These are phyloP conservation scores for Agonum fuliginosum DNA, from an alignment of 2,888 invertebrate species.

Conservation along the genomic window DNA sequence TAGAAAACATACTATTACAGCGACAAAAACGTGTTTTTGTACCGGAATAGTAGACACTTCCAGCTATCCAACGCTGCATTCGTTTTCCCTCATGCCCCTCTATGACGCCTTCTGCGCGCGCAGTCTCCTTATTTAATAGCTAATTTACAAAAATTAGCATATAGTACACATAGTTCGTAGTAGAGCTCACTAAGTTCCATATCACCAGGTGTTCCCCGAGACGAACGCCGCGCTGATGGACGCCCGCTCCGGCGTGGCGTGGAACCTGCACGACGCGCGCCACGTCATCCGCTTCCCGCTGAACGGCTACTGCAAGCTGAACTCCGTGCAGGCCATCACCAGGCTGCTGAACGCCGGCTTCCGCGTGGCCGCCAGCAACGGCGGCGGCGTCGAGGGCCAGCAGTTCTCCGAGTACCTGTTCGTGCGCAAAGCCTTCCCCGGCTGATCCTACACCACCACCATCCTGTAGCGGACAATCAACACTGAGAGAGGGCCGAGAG, in stretches of 20 bases:
- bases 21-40: too few relatives aligned
- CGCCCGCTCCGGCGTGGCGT: slow-evolving; percentile 85
- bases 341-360: slow-evolving; percentile 87
- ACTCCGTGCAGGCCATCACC: slow-evolving; percentile 91
- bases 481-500: not conserved
- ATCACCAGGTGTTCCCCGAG: slow-evolving; percentile 78
- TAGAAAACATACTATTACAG: too few relatives aligned
- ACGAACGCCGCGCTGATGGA: slow-evolving; percentile 88
- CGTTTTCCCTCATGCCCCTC: too few relatives aligned
- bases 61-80: too few relatives aligned
- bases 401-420: slow-evolving; percentile 93
- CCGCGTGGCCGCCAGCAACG: slow-evolving; percentile 87
- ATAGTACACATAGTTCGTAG: not conserved
- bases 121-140: too few relatives aligned
- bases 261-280: slow-evolving; percentile 86
- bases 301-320: slow-evolving; percentile 92
- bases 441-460: slow-evolving; percentile 65
- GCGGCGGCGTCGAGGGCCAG: slow-evolving; percentile 91
- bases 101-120: too few relatives aligned
- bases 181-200: not conserved
- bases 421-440: slow-evolving; percentile 75
- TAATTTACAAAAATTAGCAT: too few relatives aligned
- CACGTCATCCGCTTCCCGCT: slow-evolving; percentile 90
- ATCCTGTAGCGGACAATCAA: slow-evolving; percentile 31
- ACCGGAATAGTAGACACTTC: too few relatives aligned